phyloP scores from a whole-genome alignment of 2,888 invertebrate genomes.

The Dastarcus helophoroides region DNA sequence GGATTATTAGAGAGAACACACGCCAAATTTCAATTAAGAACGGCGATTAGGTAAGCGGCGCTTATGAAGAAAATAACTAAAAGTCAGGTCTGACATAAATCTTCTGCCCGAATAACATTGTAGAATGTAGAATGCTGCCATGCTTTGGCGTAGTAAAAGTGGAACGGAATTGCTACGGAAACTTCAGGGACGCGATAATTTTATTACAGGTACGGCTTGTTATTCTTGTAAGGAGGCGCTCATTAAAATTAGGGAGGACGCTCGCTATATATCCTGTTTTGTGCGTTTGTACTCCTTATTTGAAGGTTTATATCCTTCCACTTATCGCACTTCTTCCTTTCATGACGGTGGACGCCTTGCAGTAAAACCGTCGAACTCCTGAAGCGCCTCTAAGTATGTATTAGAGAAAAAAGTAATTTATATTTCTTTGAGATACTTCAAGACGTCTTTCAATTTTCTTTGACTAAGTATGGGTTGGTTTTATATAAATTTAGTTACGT shows the following conservation, averaged over 20 bases:
- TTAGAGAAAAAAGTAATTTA: no score
- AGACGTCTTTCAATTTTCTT: no score
- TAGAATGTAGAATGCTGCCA: slow-evolving; percentile 17
- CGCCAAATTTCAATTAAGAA: slow-evolving; percentile 31
- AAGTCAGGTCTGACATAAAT: slow-evolving; percentile 25
- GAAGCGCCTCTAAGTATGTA: no score
- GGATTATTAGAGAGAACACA: slow-evolving; percentile 17
- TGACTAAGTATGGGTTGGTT: no score
- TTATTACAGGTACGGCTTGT: slow-evolving; percentile 24
- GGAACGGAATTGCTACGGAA: slow-evolving; percentile 21
- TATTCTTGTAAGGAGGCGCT: slow-evolving; percentile 18
- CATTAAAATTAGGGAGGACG: slow-evolving; percentile 22
- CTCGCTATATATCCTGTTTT: no score
- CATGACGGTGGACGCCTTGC: no score
- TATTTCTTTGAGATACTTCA: no score
- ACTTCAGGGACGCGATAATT: slow-evolving; percentile 23
- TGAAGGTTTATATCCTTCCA: no score
- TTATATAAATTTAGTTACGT: no score
- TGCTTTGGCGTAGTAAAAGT: slow-evolving; percentile 20
- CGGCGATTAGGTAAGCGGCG: slow-evolving; percentile 26
- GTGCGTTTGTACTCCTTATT: no score
- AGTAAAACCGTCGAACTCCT: no score
- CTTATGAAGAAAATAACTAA: slow-evolving; percentile 24
- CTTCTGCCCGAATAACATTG: slow-evolving; percentile 23
- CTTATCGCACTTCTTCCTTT: no score